Conservation (phyloP, 2,888 invertebrate genomes). For the Leptarthrus brevirostris region DNA sequence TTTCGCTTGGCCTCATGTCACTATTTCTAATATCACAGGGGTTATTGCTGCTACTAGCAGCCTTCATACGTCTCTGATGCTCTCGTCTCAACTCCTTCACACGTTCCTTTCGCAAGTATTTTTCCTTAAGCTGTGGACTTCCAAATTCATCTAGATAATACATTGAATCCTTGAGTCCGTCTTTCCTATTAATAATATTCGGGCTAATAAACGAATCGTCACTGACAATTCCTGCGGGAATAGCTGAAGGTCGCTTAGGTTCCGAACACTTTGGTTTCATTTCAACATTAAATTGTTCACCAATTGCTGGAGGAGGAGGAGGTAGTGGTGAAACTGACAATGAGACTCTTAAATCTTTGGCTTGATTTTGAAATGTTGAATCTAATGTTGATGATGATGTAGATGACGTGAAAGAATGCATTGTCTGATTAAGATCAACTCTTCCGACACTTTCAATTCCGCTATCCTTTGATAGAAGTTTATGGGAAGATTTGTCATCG, state of each 20-base stretch:
- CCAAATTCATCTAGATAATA: slow-evolving; percentile 67
- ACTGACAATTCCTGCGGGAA: background rate
- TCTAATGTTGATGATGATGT: slow-evolving; percentile 52
- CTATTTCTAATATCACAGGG: slow-evolving; percentile 56
- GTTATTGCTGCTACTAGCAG: slow-evolving; percentile 56
- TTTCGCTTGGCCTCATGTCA: slow-evolving; percentile 36
- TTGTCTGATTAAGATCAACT: slow-evolving; percentile 43
- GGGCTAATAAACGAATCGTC: slow-evolving; percentile 59
- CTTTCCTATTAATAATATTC: slow-evolving; percentile 65
- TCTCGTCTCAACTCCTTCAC: slow-evolving; percentile 60
- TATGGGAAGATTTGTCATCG: slow-evolving; percentile 55
- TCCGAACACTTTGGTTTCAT: slow-evolving; percentile 16
- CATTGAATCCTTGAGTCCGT: slow-evolving; percentile 66
- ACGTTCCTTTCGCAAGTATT: slow-evolving; percentile 60
- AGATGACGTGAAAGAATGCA: slow-evolving; percentile 51
- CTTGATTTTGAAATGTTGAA: background rate
- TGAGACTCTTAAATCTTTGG: slow-evolving; percentile 13
- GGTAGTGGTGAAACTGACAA: background rate
- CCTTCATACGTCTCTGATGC: slow-evolving; percentile 53
- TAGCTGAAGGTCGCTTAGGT: background rate
- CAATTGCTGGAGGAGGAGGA: background rate
- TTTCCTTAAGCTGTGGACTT: slow-evolving; percentile 65
- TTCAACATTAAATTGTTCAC: background rate
- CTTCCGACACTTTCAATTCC: slow-evolving; percentile 63
- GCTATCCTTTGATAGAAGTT: slow-evolving; percentile 65